These are phyloP conservation scores for Gymnothorax reevesii DNA, from an alignment of 2,797 vertebrate genomes.

Conservation along the genomic window DNA sequence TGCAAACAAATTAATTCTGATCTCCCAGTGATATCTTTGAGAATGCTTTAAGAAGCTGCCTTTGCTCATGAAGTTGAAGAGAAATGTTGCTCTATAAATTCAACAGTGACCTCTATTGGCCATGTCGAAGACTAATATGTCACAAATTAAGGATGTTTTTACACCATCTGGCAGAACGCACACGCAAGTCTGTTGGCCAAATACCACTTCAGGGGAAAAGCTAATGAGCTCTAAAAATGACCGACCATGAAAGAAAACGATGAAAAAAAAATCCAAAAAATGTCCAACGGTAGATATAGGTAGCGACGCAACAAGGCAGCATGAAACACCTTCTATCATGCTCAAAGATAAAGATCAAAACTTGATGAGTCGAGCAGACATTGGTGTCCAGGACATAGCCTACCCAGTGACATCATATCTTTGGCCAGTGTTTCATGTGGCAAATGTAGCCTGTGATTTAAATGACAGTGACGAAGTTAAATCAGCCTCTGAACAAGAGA, in stretches of 20 bases:
- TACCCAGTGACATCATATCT: not conserved
- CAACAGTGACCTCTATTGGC: conserved; percentile 36
- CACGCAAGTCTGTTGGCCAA: not conserved
- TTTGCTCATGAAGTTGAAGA: conserved; percentile 44
- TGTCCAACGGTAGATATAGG: not conserved
- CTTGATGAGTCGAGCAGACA: not conserved
- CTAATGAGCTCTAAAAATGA: not conserved
- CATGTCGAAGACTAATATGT: conserved; percentile 3
- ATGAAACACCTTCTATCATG: not conserved
- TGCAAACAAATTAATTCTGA: no score
- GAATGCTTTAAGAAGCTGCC: conserved; percentile 7
- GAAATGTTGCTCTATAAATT: conserved; percentile 27
- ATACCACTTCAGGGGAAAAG: not conserved
- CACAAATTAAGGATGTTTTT: conserved; percentile 1
- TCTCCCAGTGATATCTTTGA: not conserved
- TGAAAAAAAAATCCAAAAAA: not conserved
- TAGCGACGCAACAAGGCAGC: not conserved
- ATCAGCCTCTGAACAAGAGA: not conserved
- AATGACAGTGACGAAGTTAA: not conserved
- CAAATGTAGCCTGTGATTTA: not conserved
- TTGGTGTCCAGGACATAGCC: not conserved
- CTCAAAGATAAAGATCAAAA: not conserved
- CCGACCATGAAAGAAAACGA: not conserved
- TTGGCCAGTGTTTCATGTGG: not conserved
- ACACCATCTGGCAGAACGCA: not conserved